Evolutionary conservation across 2,888 invertebrate species (phyloP), one percentile per base, ranked within the genome.

Genomic region (Isoperla grammatica): DNA sequence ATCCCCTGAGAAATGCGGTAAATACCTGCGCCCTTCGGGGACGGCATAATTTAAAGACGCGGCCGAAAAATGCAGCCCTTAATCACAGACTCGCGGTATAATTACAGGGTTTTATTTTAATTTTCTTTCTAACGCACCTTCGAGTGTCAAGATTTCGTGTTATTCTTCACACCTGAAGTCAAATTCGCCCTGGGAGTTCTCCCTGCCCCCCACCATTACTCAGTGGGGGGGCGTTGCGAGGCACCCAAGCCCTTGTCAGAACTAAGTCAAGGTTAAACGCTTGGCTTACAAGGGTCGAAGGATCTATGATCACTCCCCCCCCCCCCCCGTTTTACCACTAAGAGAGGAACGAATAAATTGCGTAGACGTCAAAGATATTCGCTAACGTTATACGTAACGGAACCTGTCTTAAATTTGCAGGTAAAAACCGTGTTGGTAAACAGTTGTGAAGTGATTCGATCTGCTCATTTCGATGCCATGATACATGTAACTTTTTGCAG

Each of bases 101-200:
- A 50, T 50, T 29, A 50, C 35, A 50, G 42, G 42, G 42, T 4
- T 6, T 4, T 13, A 40, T 35, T 50, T 22, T 23, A 49, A 49
- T 49, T 20, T 49, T 20, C 49, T 45, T 22, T 20, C 46, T n/a
- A 13, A 50, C 22, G 29, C 49, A 29, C 20, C 9, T 13, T 12
- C 12, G 2, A 19, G 2, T 17, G 46, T 46, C 46, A 46, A 20
- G 22, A 20, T 22, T 20, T 19, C 22, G 46, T 46, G 46, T 46
- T 46, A 22, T 20, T 46, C n/a, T 46, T 46, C 19, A 46, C 46
- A 12, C 46, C 20, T 6, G 1, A 22, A 29, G 4, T 29, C 29
- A 29, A 29, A 29, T 29, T 42, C 20, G 22, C 46, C 17, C 20
- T 6, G 22, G 29, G 49, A 35, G 29, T 29, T 20, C 49, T n/a